phyloP scores from a whole-genome alignment of 2,113 vertebrate species.

The Melospiza melodia region DNA sequence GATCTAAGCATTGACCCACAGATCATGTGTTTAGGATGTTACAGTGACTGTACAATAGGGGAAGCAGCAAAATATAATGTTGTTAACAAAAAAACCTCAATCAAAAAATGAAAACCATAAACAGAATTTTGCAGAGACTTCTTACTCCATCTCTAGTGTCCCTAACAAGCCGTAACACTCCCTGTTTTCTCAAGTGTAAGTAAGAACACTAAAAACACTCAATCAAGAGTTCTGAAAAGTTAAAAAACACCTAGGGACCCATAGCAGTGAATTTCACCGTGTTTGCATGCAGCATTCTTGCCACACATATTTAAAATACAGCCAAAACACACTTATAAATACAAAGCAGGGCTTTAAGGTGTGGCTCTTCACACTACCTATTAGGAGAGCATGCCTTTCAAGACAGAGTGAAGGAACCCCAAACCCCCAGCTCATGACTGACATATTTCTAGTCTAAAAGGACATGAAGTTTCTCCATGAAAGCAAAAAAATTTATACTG shows the following conservation, averaged over 20 bases:
- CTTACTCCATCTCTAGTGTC: background rate
- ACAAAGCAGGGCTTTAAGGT: background rate
- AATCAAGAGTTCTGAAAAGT: background rate
- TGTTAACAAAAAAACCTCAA: background rate
- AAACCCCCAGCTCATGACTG: background rate
- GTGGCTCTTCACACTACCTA: background rate
- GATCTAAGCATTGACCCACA: background rate
- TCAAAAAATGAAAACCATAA: background rate
- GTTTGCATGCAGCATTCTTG: background rate
- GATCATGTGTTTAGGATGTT: background rate
- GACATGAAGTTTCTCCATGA: background rate
- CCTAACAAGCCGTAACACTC: background rate
- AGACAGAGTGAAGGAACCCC: background rate
- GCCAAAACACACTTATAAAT: background rate
- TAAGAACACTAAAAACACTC: background rate
- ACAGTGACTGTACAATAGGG: background rate
- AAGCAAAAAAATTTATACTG: background rate
- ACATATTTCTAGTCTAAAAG: background rate
- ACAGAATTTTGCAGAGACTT: background rate
- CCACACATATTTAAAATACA: background rate
- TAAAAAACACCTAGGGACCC: background rate
- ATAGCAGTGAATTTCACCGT: background rate
- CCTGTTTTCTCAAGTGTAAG: background rate
- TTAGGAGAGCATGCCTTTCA: background rate
- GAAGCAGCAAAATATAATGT: background rate